A percentile compares a stretch with the other conserved stretches of the same genome.
Conservation (phyloP, 2,797 vertebrate genomes). For the Sarcoramphus papa region DNA sequence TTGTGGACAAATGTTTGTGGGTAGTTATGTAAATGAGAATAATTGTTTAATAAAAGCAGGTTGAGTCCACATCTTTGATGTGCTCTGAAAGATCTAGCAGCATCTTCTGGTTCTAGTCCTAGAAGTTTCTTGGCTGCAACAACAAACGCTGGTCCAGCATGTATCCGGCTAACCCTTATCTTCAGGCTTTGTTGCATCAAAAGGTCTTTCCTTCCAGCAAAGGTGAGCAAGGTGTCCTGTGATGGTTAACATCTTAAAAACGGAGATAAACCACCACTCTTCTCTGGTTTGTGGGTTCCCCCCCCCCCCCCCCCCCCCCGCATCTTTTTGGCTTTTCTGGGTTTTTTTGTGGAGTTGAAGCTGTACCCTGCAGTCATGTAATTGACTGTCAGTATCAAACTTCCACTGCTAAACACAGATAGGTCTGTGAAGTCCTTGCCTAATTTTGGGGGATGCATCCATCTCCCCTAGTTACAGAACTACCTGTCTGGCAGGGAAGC, state of each 20-base stretch:
- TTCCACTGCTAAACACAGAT: not conserved
- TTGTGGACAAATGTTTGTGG: not conserved
- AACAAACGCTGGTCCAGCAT: not conserved
- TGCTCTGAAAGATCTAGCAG: not conserved
- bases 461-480: not conserved
- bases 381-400: not conserved
- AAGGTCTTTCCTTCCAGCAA: not conserved
- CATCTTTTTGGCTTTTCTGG: not conserved
- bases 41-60: not conserved
- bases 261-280: not conserved
- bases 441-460: not conserved
- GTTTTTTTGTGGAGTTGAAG: not conserved
- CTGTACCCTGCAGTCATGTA: not conserved
- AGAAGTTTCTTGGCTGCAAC: not conserved
- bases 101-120: not conserved
- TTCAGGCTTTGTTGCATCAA: not conserved
- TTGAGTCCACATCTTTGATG: not conserved
- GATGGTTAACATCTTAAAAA: not conserved
- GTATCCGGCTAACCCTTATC: not conserved
- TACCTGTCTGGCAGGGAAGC: accelerated
- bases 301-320: too few relatives aligned
- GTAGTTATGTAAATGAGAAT: not conserved
- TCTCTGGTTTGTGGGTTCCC: too few relatives aligned
- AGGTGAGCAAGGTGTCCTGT: not conserved
- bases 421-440: not conserved